Conservation (phyloP, 2,888 invertebrate species). For the Metalampra italica region DNA sequence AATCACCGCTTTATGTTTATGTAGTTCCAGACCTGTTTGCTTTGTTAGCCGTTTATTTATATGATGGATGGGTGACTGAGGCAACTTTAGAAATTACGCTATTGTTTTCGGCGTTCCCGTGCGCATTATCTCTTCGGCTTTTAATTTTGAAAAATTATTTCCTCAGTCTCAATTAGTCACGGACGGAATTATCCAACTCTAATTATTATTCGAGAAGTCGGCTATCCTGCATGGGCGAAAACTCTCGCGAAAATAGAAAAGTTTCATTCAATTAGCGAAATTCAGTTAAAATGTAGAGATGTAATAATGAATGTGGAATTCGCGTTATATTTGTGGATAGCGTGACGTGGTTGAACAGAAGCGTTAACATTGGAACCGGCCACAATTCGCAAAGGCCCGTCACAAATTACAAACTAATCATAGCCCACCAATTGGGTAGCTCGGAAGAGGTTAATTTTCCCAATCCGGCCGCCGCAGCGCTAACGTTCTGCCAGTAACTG, state of each 20-base stretch:
- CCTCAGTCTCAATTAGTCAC: background rate
- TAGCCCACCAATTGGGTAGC: constrained; percentile 60
- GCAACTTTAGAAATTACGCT: background rate
- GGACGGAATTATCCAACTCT: constrained; percentile 1
- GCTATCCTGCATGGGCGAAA: background rate
- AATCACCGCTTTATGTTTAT: constrained; percentile 5
- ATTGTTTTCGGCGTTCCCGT: background rate
- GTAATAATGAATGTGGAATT: background rate
- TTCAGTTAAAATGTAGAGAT: background rate
- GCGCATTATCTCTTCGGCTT: background rate
- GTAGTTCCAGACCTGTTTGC: background rate
- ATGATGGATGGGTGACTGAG: background rate
- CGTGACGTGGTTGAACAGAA: constrained; percentile 16
- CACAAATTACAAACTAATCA: constrained; percentile 71
- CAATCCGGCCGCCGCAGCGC: constrained; percentile 44
- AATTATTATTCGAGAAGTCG: constrained; percentile 1
- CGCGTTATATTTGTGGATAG: background rate
- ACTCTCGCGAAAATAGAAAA: constrained; percentile 3
- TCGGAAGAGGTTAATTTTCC: constrained; percentile 70
- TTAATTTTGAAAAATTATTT: background rate
- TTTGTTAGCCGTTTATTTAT: background rate
- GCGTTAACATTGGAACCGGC: constrained; percentile 26
- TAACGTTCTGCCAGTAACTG: constrained; percentile 32
- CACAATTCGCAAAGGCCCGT: constrained; percentile 40
- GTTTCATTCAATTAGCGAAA: constrained; percentile 3